Conservation (phyloP, 2,797 vertebrate genomes). For the Pantherophis vulpinus region DNA sequence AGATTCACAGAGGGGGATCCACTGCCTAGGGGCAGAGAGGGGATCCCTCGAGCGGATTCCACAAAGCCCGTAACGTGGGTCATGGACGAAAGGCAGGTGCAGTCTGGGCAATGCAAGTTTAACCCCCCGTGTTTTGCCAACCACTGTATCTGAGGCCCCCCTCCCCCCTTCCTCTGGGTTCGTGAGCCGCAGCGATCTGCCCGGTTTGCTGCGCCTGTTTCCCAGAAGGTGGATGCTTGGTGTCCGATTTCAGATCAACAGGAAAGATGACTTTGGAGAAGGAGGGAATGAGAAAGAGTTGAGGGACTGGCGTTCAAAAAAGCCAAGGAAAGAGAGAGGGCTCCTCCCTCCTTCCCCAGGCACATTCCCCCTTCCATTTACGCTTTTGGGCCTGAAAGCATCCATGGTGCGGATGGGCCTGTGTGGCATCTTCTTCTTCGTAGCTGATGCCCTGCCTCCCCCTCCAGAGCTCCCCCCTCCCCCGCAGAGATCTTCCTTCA, state of each 20-base stretch:
- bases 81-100: not conserved
- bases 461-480: no score
- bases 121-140: not conserved
- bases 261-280: not conserved
- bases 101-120: not conserved
- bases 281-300: not conserved
- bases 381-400: no score
- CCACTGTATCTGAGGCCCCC: fast-evolving
- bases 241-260: not conserved
- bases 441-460: not conserved
- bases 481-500: not conserved
- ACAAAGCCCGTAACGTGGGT: not conserved
- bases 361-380: not conserved
- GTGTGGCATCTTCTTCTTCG: not conserved
- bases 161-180: not conserved
- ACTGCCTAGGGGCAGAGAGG: not conserved
- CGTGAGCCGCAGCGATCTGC: not conserved
- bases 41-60: not conserved
- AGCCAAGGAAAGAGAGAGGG: not conserved
- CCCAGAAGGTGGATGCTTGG: not conserved
- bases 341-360: not conserved
- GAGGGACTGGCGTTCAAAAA: not conserved
- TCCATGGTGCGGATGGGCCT: not conserved
- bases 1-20: not conserved
- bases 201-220: not conserved